A percentile compares a stretch with the other conserved stretches of the same genome.
Conservation (phyloP, 2,888 invertebrate species). For the Carpatolechia fugitivella region DNA sequence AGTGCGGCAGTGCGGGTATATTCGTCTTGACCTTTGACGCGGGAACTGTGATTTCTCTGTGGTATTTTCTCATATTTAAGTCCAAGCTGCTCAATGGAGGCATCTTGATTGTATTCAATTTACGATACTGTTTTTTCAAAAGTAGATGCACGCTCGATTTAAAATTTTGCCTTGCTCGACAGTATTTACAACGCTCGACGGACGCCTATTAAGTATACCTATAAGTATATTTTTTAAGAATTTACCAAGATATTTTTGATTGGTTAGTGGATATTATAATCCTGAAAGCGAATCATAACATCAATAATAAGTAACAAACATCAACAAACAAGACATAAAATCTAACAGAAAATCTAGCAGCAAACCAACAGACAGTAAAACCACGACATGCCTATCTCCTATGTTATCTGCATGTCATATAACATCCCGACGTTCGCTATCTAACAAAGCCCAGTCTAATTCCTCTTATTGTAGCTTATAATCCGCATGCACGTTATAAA, state of each 20-base stretch:
- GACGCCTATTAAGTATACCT: no score
- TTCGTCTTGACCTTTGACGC: constrained; percentile 5
- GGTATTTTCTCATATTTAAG: not conserved
- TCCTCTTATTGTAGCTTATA: not conserved
- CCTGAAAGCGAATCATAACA: no score
- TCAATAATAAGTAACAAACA: no score
- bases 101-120: not conserved
- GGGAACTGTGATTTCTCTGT: not conserved
- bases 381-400: not conserved
- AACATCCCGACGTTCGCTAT: not conserved
- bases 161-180: not conserved
- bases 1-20: constrained; percentile 1
- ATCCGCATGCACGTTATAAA: constrained; percentile 2
- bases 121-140: not conserved
- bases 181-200: no score
- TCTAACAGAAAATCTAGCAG: not conserved
- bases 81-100: not conserved
- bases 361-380: not conserved
- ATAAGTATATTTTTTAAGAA: no score
- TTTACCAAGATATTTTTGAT: no score
- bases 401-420: not conserved
- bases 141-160: not conserved
- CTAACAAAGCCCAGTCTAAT: not conserved
- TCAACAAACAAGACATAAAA: not conserved
- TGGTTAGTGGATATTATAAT: no score